phyloP scores from a whole-genome alignment of 2,113 vertebrate species.

The Axis porcinus region DNA sequence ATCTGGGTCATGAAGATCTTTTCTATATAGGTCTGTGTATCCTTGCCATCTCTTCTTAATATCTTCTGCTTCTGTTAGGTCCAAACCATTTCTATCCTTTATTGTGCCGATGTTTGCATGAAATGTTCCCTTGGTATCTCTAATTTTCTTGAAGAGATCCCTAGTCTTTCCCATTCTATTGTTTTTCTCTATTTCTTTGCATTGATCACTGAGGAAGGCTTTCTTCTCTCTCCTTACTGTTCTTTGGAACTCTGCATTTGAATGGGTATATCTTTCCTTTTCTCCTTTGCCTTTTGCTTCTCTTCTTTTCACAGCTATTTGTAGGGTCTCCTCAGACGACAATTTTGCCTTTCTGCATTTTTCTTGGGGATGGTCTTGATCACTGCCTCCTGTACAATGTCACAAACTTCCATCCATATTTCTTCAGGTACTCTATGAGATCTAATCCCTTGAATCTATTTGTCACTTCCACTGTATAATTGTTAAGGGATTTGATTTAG shows the following conservation, averaged over 20 bases:
- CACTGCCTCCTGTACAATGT: not conserved
- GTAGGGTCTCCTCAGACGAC: not conserved
- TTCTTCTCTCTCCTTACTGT: not conserved
- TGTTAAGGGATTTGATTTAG: not conserved
- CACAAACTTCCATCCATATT: not conserved
- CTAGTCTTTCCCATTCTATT: not conserved
- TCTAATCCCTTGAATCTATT: not conserved
- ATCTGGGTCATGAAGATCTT: not conserved
- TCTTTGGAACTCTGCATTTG: not conserved
- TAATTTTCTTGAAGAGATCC: not conserved
- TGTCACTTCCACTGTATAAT: not conserved
- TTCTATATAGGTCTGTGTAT: not conserved
- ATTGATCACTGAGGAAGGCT: not conserved
- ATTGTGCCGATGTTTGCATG: not conserved
- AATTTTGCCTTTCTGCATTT: not conserved
- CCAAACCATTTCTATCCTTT: not conserved
- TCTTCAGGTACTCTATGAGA: not conserved
- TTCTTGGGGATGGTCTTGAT: not conserved
- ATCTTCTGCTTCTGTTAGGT: not conserved
- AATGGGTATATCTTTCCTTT: not conserved
- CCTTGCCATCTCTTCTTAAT: not conserved
- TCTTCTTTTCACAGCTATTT: not conserved
- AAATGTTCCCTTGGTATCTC: not conserved
- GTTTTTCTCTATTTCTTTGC: not conserved
- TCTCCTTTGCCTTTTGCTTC: not conserved